phyloP scores from a whole-genome alignment of 2,888 invertebrate genomes.

The Lordiphosa fenestrarum region DNA sequence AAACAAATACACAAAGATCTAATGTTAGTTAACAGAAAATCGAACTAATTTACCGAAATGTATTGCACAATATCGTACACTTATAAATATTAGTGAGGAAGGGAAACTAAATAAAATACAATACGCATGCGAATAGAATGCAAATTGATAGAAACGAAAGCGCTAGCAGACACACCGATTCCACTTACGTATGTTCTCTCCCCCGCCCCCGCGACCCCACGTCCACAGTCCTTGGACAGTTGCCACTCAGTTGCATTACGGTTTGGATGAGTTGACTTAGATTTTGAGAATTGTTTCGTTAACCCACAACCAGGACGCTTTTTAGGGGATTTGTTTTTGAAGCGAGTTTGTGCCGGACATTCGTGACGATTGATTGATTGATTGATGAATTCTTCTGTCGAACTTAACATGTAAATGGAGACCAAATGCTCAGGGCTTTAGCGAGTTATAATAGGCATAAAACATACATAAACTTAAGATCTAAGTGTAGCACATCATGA shows the following conservation, averaged over 20 bases:
- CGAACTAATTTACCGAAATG: conserved; percentile 72
- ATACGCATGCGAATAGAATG: conserved; percentile 19
- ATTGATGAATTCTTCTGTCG: conserved; percentile 58
- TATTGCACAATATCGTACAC: conserved; percentile 75
- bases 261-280: conserved; percentile 19
- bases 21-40: conserved; percentile 52
- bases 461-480: conserved; percentile 58
- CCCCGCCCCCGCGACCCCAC: background rate
- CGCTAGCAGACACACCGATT: conserved; percentile 9
- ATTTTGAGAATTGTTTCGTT: conserved; percentile 19
- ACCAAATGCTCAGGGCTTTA: conserved; percentile 78
- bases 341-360: conserved; percentile 27
- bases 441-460: conserved; percentile 60
- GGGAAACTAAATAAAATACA: conserved; percentile 37
- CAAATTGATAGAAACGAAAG: conserved; percentile 16
- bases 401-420: conserved; percentile 73
- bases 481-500: conserved; percentile 67
- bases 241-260: conserved; percentile 19
- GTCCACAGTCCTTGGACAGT: conserved; percentile 1
- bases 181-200: conserved; percentile 1
- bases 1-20: conserved; percentile 32
- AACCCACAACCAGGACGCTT: conserved; percentile 34
- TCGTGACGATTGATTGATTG: conserved; percentile 21
- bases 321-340: conserved; percentile 60
- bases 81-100: conserved; percentile 59